Evolutionary conservation across 2,888 invertebrate genomes (phyloP).

Genomic region (Lasioglossum pauxillum): DNA sequence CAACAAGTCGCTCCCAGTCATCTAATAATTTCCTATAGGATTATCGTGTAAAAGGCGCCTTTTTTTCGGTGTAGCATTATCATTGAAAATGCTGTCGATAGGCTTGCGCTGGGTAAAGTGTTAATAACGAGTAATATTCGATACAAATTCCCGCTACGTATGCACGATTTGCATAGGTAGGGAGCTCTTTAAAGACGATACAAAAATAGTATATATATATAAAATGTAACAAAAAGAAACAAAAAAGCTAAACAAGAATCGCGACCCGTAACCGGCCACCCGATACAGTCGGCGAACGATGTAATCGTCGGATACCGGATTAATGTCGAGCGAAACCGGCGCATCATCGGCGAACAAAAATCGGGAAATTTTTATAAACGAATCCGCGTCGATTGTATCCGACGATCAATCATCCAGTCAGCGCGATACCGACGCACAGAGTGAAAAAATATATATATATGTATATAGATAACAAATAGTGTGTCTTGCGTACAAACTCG

Average conservation of each 20-base stretch:
- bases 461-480: background rate
- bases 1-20: background rate
- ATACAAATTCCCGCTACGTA: slow-evolving; percentile 25
- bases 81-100: background rate
- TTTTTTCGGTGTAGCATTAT: background rate
- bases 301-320: slow-evolving; percentile 31
- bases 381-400: slow-evolving; percentile 32
- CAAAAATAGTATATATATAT: background rate
- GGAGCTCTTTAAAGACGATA: too few relatives aligned
- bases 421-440: slow-evolving; percentile 32
- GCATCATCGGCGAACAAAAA: slow-evolving; percentile 24
- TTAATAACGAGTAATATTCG: background rate
- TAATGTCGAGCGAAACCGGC: slow-evolving; percentile 16
- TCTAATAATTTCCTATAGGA: background rate
- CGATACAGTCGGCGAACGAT: slow-evolving; percentile 22
- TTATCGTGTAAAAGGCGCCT: background rate
- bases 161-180: slow-evolving; percentile 56
- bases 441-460: background rate
- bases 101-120: background rate
- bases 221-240: background rate
- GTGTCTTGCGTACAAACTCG: slow-evolving; percentile 12
- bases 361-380: slow-evolving; percentile 25
- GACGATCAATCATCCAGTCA: slow-evolving; percentile 49
- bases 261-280: slow-evolving; percentile 58
- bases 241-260: slow-evolving; percentile 4